A percentile compares a stretch with the other conserved stretches of the same genome.
Conservation (phyloP, 2,888 invertebrate genomes). For the Orthosia incerta region DNA sequence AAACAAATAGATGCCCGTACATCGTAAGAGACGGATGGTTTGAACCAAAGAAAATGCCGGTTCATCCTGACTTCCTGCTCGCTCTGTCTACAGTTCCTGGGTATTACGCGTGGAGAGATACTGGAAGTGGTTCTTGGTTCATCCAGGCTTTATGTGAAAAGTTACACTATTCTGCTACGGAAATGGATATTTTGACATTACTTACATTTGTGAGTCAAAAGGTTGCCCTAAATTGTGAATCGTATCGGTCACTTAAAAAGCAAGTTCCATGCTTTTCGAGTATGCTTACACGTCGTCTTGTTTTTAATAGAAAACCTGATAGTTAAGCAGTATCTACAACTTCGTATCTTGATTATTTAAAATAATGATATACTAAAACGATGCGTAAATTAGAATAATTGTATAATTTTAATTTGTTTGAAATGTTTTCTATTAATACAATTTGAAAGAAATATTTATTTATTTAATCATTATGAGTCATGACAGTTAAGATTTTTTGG, state of each 20-base stretch:
- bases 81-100: slow-evolving; percentile 99
- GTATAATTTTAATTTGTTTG: too few relatives aligned
- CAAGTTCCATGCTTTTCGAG: slow-evolving; percentile 98
- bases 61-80: slow-evolving; percentile 98
- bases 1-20: slow-evolving; percentile 96
- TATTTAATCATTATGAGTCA: too few relatives aligned
- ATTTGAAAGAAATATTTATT: too few relatives aligned
- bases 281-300: slow-evolving; percentile 96
- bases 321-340: neutral
- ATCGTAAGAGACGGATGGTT: slow-evolving; percentile 96
- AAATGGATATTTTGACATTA: slow-evolving; percentile 95
- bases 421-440: too few relatives aligned
- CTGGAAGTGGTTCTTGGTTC: slow-evolving; percentile 98
- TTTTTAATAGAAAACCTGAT: slow-evolving; percentile 90
- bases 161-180: slow-evolving; percentile 93
- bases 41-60: slow-evolving; percentile 95
- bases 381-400: too few relatives aligned
- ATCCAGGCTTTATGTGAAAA: slow-evolving; percentile 97
- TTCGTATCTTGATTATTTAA: slow-evolving; percentile 15
- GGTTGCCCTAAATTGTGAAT: slow-evolving; percentile 97
- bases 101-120: slow-evolving; percentile 98
- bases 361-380: neutral
- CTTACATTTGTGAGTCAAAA: slow-evolving; percentile 96
- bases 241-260: slow-evolving; percentile 94
- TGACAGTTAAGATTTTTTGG: too few relatives aligned